Evolutionary conservation across 2,797 vertebrate species (phyloP), one percentile per base, ranked within the genome.

Genomic region (Cichlasoma orientale): DNA sequence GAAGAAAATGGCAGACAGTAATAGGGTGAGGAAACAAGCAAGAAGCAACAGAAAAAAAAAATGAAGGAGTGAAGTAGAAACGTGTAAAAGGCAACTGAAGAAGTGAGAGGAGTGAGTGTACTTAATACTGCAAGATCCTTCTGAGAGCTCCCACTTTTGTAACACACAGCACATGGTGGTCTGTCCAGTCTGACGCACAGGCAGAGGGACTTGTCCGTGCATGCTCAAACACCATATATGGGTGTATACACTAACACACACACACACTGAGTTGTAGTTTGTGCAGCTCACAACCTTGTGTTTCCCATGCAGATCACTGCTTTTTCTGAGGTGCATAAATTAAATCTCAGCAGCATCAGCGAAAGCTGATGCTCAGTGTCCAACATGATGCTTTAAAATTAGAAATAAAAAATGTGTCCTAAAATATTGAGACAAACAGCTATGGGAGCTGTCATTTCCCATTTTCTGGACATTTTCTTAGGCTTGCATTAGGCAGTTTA

Each of bases 141-240:
- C 56, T 74, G 77, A 77, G 82, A 63, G 77, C 6, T 80, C 68
- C 70, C 18, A 74, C 59, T 79, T 57, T 66, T 44, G 59, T 79
- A 69, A 73, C 66, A 74, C 10, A 21, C 58, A 77, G 47, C 59
- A 77, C 70, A 68, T 68, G 69, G 75, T 72, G 68, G 75, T 58
- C 75, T 69, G 19, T n/a, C 61, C 27, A 71, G 11, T 63, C 53
- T 72, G 58, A 89, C 55, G 57, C 75, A 56, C 9, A 3, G 57
- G 56, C 72, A 72, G 53, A 73, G 31, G 55, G 55, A 82, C 71
- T 77, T 57, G 68, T 56, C 58, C 18, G 23, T 8, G 23, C 47
- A 38, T 47, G 56, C 66, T 86, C 72, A 56, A 63, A 82, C 81
- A 54, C 53, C 58, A 78, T 23, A 7, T 53, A 68, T 53, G 38